These are phyloP conservation scores for Lydus trimaculatus DNA, from an alignment of 2,888 invertebrate genomes.

Conservation along the genomic window DNA sequence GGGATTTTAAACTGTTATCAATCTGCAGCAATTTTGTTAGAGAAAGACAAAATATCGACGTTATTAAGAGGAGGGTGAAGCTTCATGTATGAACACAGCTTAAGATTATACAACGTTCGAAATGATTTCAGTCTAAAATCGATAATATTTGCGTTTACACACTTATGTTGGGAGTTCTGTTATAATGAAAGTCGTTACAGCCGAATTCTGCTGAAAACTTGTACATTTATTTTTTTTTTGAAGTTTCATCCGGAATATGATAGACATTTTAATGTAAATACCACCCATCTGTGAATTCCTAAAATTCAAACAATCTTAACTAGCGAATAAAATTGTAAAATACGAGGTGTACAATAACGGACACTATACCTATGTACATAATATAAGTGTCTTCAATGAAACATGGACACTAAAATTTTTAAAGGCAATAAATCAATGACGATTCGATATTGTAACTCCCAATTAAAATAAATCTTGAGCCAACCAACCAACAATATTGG, in stretches of 20 bases:
- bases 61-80: no score
- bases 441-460: slow-evolving; percentile 28
- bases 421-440: slow-evolving; percentile 27
- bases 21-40: no score
- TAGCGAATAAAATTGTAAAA: slow-evolving; percentile 28
- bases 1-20: no score
- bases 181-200: no score
- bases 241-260: background rate
- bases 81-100: no score
- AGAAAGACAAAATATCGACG: no score
- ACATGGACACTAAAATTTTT: slow-evolving; percentile 33
- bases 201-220: no score
- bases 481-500: slow-evolving; percentile 21
- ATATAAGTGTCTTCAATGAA: slow-evolving; percentile 33
- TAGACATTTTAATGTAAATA: slow-evolving; percentile 15
- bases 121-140: no score
- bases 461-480: slow-evolving; percentile 33
- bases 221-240: background rate
- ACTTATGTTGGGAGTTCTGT: no score
- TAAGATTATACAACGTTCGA: no score
- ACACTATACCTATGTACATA: no score
- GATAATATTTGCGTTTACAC: no score
- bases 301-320: slow-evolving; percentile 12
- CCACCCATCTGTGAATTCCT: slow-evolving; percentile 13
- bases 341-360: slow-evolving; percentile 34